These are phyloP conservation scores for Drosophila paramelanica DNA, from an alignment of 2,888 invertebrate genomes.

Conservation along the genomic window DNA sequence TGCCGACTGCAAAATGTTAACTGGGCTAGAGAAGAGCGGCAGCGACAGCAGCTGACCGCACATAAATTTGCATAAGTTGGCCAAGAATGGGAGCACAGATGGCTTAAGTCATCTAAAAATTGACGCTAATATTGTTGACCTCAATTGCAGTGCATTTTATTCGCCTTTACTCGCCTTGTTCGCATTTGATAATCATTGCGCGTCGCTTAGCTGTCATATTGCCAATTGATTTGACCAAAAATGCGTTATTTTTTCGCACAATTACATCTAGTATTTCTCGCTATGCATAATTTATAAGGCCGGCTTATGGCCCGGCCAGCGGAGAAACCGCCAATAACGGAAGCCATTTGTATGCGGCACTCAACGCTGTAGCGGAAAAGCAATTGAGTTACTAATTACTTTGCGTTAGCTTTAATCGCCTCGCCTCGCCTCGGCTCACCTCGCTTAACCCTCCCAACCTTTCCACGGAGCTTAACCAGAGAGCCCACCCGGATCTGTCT, in stretches of 20 bases:
- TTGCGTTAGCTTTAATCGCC: conserved; percentile 72
- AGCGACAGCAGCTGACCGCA: conserved; percentile 48
- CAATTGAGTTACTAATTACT: conserved; percentile 81
- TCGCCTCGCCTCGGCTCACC: neutral
- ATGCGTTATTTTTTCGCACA: conserved; percentile 30
- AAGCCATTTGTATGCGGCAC: conserved; percentile 70
- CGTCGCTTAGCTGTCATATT: conserved; percentile 43
- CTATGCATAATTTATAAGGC: conserved; percentile 67
- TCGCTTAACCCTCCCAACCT: too few species aligned
- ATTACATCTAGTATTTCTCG: conserved; percentile 31
- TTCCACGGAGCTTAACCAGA: conserved; percentile 6
- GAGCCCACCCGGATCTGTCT: neutral
- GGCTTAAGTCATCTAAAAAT: conserved; percentile 32
- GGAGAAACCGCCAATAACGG: conserved; percentile 66
- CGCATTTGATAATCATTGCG: conserved; percentile 33
- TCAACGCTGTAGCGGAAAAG: conserved; percentile 51
- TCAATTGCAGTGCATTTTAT: conserved; percentile 36
- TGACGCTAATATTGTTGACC: conserved; percentile 71
- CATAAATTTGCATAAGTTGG: conserved; percentile 64
- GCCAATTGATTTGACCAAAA: conserved; percentile 58
- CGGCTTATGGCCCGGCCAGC: conserved; percentile 12
- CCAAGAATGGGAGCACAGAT: conserved; percentile 15
- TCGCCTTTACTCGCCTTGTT: neutral
- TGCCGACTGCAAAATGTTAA: conserved; percentile 40
- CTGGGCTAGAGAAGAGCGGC: conserved; percentile 21